phyloP scores from a whole-genome alignment of 2,888 invertebrate genomes.

The Drosophila pseudotalamancana region DNA sequence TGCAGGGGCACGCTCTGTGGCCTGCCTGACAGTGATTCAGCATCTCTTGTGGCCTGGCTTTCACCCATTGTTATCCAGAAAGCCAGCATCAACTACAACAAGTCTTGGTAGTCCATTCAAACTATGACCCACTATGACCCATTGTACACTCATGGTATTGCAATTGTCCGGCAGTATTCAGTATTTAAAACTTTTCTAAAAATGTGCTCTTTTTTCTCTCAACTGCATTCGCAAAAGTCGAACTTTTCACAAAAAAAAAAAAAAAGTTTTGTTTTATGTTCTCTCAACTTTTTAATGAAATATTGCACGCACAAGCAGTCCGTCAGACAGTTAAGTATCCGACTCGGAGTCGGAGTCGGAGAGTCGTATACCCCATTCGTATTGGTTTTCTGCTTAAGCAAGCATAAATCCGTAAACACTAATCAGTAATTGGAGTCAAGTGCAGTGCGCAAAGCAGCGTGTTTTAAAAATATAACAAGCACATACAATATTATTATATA shows the following conservation, averaged over 20 bases:
- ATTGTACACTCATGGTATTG: background rate
- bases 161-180: background rate
- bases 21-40: background rate
- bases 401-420: constrained; percentile 80
- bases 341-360: constrained; percentile 9
- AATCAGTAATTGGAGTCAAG: constrained; percentile 74
- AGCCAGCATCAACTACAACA: constrained; percentile 11
- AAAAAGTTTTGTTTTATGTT: constrained; percentile 16
- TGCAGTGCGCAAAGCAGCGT: constrained; percentile 46
- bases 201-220: background rate
- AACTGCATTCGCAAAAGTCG: too few species aligned
- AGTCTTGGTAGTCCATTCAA: constrained; percentile 11
- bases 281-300: constrained; percentile 23
- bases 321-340: background rate
- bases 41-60: constrained; percentile 24
- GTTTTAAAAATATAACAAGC: constrained; percentile 11
- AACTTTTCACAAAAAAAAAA: too few species aligned
- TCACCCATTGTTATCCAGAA: constrained; percentile 45
- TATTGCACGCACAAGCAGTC: constrained; percentile 37
- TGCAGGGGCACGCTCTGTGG: background rate
- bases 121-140: constrained; percentile 22
- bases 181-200: background rate
- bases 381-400: constrained; percentile 74
- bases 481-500: background rate
- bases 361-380: constrained; percentile 16